A percentile compares a stretch with the other conserved stretches of the same genome.
These are phyloP conservation scores for Anthophora plumipes DNA, from an alignment of 2,888 invertebrate genomes.

Conservation along the genomic window DNA sequence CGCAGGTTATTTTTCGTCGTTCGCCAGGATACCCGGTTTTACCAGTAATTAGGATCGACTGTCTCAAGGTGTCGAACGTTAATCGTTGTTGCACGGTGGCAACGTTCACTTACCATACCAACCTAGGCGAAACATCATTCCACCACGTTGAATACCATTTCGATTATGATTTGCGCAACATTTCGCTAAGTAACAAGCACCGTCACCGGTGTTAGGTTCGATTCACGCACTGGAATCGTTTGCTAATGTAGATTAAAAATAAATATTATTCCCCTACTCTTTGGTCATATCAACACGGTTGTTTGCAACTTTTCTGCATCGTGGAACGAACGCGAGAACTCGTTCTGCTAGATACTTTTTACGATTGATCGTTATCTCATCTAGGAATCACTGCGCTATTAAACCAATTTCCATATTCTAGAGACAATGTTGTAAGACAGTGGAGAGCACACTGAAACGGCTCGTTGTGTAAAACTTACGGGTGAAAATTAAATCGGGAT, in stretches of 20 bases:
- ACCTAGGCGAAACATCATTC: constrained; percentile 54
- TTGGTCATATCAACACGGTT: constrained; percentile 42
- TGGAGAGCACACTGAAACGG: neutral
- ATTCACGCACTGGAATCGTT: constrained; percentile 1
- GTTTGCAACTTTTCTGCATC: constrained; percentile 5
- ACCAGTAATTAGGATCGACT: constrained; percentile 54
- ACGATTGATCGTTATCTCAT: constrained; percentile 52
- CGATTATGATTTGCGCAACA: constrained; percentile 43
- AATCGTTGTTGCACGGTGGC: constrained; percentile 10
- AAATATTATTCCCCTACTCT: constrained; percentile 31
- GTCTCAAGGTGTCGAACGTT: constrained; percentile 32
- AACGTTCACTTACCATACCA: too few relatives aligned
- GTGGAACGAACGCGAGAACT: constrained; percentile 41
- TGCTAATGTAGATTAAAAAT: constrained; percentile 46
- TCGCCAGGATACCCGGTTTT: constrained; percentile 36
- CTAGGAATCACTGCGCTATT: constrained; percentile 51
- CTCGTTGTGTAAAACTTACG: neutral
- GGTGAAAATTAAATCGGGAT: constrained; percentile 61
- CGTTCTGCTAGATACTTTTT: constrained; percentile 49
- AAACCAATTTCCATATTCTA: constrained; percentile 59
- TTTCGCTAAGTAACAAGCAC: constrained; percentile 39
- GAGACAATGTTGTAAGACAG: constrained; percentile 62
- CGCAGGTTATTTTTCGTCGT: constrained; percentile 38
- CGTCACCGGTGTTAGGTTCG: constrained; percentile 24
- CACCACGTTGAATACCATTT: constrained; percentile 52